These are phyloP conservation scores for Arothron firmamentum DNA, from an alignment of 2,113 vertebrate genomes.

Conservation along the genomic window DNA sequence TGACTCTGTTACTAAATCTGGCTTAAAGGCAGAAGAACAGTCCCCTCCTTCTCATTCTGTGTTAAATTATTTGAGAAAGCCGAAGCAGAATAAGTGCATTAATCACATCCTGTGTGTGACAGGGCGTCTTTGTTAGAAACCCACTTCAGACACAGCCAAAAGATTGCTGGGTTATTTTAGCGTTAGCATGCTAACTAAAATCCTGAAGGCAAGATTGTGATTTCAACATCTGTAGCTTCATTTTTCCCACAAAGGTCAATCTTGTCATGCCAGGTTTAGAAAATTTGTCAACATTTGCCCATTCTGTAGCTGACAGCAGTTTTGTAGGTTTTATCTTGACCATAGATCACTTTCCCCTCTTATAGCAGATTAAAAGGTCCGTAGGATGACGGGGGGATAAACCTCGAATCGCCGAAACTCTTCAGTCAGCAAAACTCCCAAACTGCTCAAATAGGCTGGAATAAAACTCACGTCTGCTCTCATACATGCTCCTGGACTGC, in stretches of 20 bases:
- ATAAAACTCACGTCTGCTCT: constrained; percentile 92
- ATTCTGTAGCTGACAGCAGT: no score
- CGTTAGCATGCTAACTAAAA: not conserved
- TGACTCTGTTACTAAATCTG: not conserved
- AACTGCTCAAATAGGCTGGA: not conserved
- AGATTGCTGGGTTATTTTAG: not conserved
- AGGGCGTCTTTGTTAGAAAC: not conserved
- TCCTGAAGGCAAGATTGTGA: not conserved
- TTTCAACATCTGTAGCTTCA: not conserved
- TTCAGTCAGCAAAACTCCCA: constrained; percentile 2
- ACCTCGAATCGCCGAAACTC: not conserved
- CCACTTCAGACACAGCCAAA: not conserved
- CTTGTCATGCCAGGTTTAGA: no score
- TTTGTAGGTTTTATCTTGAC: no score
- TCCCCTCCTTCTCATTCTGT: not conserved
- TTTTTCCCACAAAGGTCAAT: no score
- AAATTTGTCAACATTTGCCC: no score
- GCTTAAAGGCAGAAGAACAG: not conserved
- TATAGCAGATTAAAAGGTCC: not conserved
- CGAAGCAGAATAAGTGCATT: not conserved
- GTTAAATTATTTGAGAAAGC: not conserved
- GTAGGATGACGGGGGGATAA: not conserved
- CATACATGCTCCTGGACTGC: constrained; percentile 99
- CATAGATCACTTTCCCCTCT: not conserved
- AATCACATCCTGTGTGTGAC: no score